A percentile compares a stretch with the other conserved stretches of the same genome.
Evolutionary conservation across 2,797 vertebrate genomes (phyloP).

Genomic region (Sebastes hubbsi): DNA sequence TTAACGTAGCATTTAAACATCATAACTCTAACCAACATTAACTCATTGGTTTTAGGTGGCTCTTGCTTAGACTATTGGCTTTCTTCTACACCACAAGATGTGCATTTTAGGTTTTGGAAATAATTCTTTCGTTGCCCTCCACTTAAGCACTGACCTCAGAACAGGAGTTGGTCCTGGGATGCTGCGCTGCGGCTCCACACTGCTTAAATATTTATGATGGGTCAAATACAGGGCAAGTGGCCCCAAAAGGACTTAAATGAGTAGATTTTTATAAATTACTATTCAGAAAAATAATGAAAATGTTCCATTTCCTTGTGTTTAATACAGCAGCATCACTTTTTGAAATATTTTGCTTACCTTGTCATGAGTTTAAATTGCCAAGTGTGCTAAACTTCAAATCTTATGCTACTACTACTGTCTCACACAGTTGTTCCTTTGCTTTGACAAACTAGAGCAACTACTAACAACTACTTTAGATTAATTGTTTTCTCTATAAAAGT

Average conservation of each 20-base stretch:
- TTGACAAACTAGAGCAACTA: neutral
- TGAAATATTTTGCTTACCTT: neutral
- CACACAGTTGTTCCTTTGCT: neutral
- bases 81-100: neutral
- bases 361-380: neutral
- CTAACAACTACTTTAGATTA: neutral
- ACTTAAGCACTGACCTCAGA: neutral
- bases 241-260: neutral
- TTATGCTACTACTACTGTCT: neutral
- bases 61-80: neutral
- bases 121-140: neutral
- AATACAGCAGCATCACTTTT: neutral
- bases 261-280: neutral
- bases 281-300: neutral
- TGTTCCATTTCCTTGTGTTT: neutral
- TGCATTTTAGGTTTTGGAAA: neutral
- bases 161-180: neutral
- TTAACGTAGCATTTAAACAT: no score
- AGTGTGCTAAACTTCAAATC: neutral
- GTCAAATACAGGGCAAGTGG: neutral
- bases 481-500: neutral
- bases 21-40: neutral
- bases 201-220: neutral
- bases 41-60: neutral
- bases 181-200: neutral